Percentiles rank a stretch among this genome's conserved stretches.
Evolutionary conservation across 2,113 vertebrate genomes (phyloP).

Genomic region (Cisticola juncidis): DNA sequence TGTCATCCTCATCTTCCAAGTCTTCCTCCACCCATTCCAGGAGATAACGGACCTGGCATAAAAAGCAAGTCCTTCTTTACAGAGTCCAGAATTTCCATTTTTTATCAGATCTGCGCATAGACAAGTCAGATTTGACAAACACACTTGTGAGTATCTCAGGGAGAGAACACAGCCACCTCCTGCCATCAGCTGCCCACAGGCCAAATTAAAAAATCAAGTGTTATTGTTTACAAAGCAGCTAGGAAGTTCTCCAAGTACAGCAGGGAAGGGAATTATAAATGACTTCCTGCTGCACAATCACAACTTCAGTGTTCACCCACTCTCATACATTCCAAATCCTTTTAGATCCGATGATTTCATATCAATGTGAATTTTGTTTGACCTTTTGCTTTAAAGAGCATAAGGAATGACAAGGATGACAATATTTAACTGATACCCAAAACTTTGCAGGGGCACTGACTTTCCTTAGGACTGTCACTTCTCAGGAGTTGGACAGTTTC

Average conservation of each 20-base stretch:
- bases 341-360: background rate
- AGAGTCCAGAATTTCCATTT: background rate
- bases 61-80: background rate
- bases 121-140: background rate
- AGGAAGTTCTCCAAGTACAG: background rate
- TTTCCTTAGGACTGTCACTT: background rate
- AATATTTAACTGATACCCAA: background rate
- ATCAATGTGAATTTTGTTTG: background rate
- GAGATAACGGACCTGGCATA: constrained; percentile 89
- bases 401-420: background rate
- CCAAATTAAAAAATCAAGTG: background rate
- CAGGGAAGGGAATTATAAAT: background rate
- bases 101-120: background rate
- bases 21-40: constrained; percentile 91
- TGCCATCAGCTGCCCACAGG: background rate
- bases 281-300: background rate
- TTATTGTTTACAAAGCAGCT: background rate
- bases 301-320: background rate
- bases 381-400: background rate
- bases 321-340: background rate
- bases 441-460: background rate
- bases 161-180: background rate
- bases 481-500: background rate
- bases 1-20: constrained; percentile 78
- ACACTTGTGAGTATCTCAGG: background rate